phyloP scores from a whole-genome alignment of 1,140 invertebrate species.

The Caenorhabditis latens region DNA sequence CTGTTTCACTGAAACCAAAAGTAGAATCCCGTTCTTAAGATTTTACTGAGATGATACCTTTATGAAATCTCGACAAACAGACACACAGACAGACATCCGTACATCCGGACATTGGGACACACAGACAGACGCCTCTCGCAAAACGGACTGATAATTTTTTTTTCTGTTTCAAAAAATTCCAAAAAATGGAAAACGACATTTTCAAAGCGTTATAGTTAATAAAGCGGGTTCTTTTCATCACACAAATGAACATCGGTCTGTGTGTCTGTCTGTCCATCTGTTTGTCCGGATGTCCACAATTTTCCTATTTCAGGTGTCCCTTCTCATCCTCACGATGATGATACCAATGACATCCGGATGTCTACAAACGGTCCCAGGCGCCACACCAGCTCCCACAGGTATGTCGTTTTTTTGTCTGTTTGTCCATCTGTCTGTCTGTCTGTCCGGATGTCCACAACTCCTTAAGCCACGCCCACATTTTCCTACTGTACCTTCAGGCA shows the following conservation, averaged over 20 bases:
- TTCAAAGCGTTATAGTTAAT: too few species aligned
- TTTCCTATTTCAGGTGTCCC: slow-evolving; percentile 2
- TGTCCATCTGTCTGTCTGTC: not conserved
- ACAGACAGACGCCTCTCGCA: too few species aligned
- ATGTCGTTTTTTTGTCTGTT: not conserved
- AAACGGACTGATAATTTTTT: not conserved
- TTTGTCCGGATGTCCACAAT: not conserved
- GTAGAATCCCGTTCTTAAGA: too few species aligned
- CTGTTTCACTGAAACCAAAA: too few species aligned
- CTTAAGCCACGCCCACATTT: not conserved
- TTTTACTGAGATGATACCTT: too few species aligned
- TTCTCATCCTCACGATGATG: slow-evolving; percentile 28
- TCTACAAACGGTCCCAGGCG: slow-evolving; percentile 2
- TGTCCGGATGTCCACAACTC: not conserved
- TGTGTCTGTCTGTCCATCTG: not conserved
- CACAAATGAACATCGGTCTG: not conserved
- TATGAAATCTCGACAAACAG: too few species aligned
- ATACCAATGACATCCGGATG: not conserved
- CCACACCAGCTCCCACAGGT: slow-evolving; percentile 28
- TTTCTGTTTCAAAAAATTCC: not conserved
- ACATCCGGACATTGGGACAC: too few species aligned
- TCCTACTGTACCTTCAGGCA: not conserved
- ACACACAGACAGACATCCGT: not conserved
- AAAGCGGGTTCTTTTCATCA: too few species aligned
- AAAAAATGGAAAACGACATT: too few species aligned